Evolutionary conservation across 2,888 invertebrate genomes (phyloP), one percentile per base, ranked within the genome.

Genomic region (Drosophila fulvimacula): DNA sequence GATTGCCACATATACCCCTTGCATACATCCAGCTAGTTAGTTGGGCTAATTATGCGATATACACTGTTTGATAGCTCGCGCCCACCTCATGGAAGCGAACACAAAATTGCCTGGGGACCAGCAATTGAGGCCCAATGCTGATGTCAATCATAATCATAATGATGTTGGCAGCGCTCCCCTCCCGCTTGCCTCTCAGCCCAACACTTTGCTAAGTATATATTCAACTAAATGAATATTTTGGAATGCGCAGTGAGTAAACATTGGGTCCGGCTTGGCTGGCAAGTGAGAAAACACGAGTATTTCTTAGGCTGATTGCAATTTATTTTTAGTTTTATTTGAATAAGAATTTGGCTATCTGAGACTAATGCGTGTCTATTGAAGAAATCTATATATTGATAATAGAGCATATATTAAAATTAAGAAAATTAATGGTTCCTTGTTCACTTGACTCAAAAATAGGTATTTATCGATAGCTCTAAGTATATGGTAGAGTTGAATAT

Each of bases 21-120:
- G 59, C 1, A 15, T 1, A 41, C 7, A 24, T 38, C 59, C 62
- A 72, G 82, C 71, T 88, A 82, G 88, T 89, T 88, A 85, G 88
- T 85, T 85, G 77, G 79, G 74, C 82, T 85, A 88, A 85, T 85
- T 85, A 85, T 82, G 76, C 75, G 78, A 87, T 83, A 83, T 70
- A 69, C 64, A 63, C 75, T 61, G 61, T 62, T 70, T 71, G 87
- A 88, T 82, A 80, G 76, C 42, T 56, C 36, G 6, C 34, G 41
- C 64, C 44, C 59, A 53, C 55, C 51, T 49, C 21, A 19, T 79
- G 85, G 85, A 89, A 82, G 73, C 76, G 74, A 76, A 75, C 64
- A 69, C 71, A 59, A 81, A 89, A 89, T 84, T 86, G 71, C 73
- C 73, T 67, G 53, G 67, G 73, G 73, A 73, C 56, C 38, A 70